Base-by-base conservation (phyloP, 2,888 invertebrate genomes). In the Nasonovia ribisnigri region DNA sequence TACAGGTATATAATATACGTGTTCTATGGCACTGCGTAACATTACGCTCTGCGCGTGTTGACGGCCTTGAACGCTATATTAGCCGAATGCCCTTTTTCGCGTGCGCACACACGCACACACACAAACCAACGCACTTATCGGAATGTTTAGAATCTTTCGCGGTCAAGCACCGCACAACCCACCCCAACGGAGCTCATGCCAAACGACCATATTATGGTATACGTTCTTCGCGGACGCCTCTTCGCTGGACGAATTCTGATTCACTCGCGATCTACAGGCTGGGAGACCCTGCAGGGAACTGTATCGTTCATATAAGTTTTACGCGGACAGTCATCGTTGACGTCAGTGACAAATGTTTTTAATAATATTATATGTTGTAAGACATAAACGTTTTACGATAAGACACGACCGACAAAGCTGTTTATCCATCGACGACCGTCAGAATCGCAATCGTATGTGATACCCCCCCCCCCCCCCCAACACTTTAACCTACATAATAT, bases 51-150 rank as follows among this genome's bases (percentile, higher is more conserved):
- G 51, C 42, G 26, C 42, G 91, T 91, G 84, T 84, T 42, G 92
- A 92, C 8, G 92, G 67, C 92, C 92, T 92, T 92, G 92, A 77
- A 88, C 88, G 24, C 60, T 87, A 60, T n/a, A n/a, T 87, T 91
- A 91, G 46, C 91, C 86, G 86, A 91, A 91, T 91, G 91, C 86
- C 86, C 60, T 51, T 92, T 92, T 87, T 77, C 77, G 87, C 67
- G 87, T 42, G 60, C 60, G 6, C 77, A 26, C 54, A 54, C 54
- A n/a, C 42, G 42, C 1, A 13, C 29, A 48, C 3, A 26, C 36
- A 60, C 36, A 77, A 77, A 77, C 77, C 77, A 77, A 36, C 77
- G 36, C 77, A 77, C 43, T n/a, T 24, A 43, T 42, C 29, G 54
- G 77, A 77, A 51, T 54, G 43, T 54, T 91, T 57, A n/a, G 42